Percentiles rank a stretch among this genome's conserved stretches.
Conservation (phyloP, 2,888 invertebrate genomes). For the Dascillus cervinus region DNA sequence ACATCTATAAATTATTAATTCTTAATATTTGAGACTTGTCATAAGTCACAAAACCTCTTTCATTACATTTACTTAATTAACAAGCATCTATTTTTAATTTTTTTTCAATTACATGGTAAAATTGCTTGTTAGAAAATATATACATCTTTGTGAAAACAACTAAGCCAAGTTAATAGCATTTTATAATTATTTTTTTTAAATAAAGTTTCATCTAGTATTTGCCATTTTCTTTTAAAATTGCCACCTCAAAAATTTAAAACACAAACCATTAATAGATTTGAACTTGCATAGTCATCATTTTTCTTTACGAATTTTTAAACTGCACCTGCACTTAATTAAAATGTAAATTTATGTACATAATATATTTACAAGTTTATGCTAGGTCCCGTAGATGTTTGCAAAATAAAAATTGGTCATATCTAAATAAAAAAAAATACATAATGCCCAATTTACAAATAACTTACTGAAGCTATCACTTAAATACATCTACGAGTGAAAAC, state of each 20-base stretch:
- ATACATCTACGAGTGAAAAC: not conserved
- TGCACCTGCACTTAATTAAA: slow-evolving; percentile 5
- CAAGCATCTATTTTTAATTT: no score
- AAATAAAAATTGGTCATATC: slow-evolving; percentile 9
- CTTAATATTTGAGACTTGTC: no score
- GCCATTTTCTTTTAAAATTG: not conserved
- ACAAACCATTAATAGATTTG: slow-evolving; percentile 13
- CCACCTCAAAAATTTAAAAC: slow-evolving; percentile 1
- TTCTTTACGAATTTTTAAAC: slow-evolving; percentile 4
- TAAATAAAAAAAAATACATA: slow-evolving; percentile 3
- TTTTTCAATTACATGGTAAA: no score
- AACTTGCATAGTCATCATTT: slow-evolving; percentile 11
- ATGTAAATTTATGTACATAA: slow-evolving; percentile 10
- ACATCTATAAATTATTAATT: no score
- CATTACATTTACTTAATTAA: no score
- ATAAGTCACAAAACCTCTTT: no score
- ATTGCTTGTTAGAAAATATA: no score
- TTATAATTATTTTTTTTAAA: no score
- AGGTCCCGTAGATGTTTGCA: slow-evolving; percentile 7
- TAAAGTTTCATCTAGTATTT: no score
- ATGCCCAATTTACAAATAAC: slow-evolving; percentile 5
- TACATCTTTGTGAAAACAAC: no score
- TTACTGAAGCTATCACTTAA: not conserved
- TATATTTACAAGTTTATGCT: slow-evolving; percentile 8
- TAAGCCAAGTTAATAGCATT: no score